phyloP scores from a whole-genome alignment of 2,113 vertebrate species.

The Crotophaga sulcirostris region DNA sequence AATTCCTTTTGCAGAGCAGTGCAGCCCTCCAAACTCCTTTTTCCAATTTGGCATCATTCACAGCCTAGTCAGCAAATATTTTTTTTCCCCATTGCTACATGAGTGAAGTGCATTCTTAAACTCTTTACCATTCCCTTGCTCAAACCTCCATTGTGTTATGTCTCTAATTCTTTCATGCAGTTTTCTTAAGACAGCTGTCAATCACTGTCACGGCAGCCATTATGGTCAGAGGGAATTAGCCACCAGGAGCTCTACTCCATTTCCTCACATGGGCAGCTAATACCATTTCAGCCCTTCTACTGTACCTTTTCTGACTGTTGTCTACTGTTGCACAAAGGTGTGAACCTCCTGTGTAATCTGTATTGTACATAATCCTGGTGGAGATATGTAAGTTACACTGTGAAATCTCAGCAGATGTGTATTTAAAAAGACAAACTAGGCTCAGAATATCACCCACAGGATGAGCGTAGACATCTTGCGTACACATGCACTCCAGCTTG shows the following conservation, averaged over 20 bases:
- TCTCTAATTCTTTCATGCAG: background rate
- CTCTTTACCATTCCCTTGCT: background rate
- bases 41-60: background rate
- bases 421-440: background rate
- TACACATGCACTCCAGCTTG: background rate
- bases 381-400: background rate
- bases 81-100: background rate
- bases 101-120: background rate
- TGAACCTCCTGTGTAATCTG: background rate
- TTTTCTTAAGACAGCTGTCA: background rate
- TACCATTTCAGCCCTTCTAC: background rate
- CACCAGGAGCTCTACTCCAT: background rate
- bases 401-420: background rate
- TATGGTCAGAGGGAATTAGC: background rate
- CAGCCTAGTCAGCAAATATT: background rate
- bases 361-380: fast-evolving
- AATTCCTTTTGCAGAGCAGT: background rate
- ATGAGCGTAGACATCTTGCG: background rate
- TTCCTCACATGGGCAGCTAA: background rate
- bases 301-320: background rate
- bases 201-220: background rate
- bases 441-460: background rate
- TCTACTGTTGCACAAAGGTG: background rate
- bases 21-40: background rate
- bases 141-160: fast-evolving